These are phyloP conservation scores for Microplitis deprimator DNA, from an alignment of 2,888 invertebrate genomes.

Conservation along the genomic window DNA sequence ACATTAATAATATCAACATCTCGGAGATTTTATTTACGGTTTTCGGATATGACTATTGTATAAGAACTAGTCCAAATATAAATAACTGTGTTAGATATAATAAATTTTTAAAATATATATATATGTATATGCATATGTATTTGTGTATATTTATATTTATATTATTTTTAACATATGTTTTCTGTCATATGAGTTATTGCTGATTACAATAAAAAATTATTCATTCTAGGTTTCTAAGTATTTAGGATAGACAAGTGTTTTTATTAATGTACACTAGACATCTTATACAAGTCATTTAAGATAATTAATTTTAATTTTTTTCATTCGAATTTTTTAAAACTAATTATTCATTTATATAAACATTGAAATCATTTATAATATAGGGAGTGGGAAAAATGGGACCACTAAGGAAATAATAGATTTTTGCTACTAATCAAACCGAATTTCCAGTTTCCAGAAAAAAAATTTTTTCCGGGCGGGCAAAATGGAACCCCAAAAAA, in stretches of 20 bases:
- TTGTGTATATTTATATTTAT: neutral
- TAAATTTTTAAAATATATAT: neutral
- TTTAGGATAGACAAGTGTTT: neutral
- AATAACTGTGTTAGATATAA: neutral
- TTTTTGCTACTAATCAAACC: too few species aligned
- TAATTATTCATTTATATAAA: too few species aligned
- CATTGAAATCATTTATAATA: too few species aligned
- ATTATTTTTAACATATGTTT: neutral
- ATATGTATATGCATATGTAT: too few species aligned
- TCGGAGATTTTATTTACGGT: neutral
- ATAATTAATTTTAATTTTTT: too few species aligned
- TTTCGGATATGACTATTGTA: neutral
- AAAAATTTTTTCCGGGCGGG: too few species aligned
- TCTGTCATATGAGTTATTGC: neutral
- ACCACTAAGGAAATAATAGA: too few species aligned
- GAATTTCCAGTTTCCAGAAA: too few species aligned
- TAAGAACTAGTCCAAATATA: neutral
- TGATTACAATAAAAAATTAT: neutral
- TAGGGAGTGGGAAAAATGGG: too few species aligned
- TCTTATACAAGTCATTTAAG: too few species aligned
- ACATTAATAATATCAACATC: constrained; percentile 28
- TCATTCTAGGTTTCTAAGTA: neutral
- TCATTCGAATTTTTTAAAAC: too few species aligned
- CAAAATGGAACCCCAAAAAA: too few species aligned
- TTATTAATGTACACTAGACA: neutral